Conservation (phyloP, 2,888 invertebrate genomes). For the Mythimna impura region DNA sequence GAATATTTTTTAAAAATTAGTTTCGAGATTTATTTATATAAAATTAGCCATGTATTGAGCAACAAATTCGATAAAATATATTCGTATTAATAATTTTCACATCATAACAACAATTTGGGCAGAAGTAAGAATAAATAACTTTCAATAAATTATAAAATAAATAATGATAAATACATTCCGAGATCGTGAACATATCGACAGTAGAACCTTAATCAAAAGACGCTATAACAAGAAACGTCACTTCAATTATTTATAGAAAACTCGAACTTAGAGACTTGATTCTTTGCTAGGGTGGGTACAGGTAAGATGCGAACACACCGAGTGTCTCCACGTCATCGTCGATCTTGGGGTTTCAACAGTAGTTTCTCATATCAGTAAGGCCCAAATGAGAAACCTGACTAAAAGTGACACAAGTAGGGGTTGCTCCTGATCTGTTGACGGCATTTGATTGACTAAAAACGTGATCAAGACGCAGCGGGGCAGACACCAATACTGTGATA, state of each 20-base stretch:
- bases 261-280: not conserved
- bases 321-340: too few relatives aligned
- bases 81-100: slow-evolving; percentile 17
- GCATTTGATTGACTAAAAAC: too few relatives aligned
- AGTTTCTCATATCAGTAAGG: too few relatives aligned
- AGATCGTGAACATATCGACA: slow-evolving; percentile 64
- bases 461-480: too few relatives aligned
- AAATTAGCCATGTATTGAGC: slow-evolving; percentile 21
- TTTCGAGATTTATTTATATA: not conserved
- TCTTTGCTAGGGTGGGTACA: not conserved
- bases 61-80: slow-evolving; percentile 29
- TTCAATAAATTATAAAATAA: slow-evolving; percentile 65
- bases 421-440: too few relatives aligned
- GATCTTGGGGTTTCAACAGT: too few relatives aligned
- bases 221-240: slow-evolving; percentile 15
- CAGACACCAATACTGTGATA: too few relatives aligned
- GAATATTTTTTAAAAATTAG: slow-evolving; percentile 14
- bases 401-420: too few relatives aligned
- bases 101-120: slow-evolving; percentile 22
- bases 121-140: slow-evolving; percentile 53
- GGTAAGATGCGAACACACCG: not conserved
- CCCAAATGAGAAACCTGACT: too few relatives aligned
- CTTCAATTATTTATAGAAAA: not conserved
- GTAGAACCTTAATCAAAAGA: slow-evolving; percentile 31
- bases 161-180: slow-evolving; percentile 67